Evolutionary conservation across 2,888 invertebrate genomes (phyloP).

Genomic region (Standfussiana lucernea): DNA sequence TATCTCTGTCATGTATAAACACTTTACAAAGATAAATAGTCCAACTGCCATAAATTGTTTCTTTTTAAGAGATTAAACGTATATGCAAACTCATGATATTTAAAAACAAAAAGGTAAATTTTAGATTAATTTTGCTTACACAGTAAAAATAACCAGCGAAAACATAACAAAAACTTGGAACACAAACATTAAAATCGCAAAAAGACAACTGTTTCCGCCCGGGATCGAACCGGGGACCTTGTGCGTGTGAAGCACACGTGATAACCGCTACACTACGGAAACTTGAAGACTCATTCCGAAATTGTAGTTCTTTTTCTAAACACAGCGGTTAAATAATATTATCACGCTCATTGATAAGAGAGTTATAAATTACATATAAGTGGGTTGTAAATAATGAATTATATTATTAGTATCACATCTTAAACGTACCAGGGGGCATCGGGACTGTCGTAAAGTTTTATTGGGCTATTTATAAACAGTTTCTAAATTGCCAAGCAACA

Average conservation of each 20-base stretch:
- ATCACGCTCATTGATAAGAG: conserved; percentile 38
- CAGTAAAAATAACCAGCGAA: no score
- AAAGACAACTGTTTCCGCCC: conserved; percentile 91
- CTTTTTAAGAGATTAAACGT: background rate
- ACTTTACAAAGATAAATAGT: background rate
- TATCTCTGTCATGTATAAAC: background rate
- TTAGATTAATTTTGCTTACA: accelerated
- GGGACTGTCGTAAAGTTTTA: conserved; percentile 35
- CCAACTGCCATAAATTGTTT: background rate
- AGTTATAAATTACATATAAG: conserved; percentile 49
- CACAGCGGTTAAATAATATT: background rate
- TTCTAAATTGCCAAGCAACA: conserved; percentile 30
- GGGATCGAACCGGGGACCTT: conserved; percentile 93
- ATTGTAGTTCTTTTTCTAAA: background rate
- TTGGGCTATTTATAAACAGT: conserved; percentile 34
- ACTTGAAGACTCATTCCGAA: conserved; percentile 67
- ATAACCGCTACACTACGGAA: conserved; percentile 95
- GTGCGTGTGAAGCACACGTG: conserved; percentile 95
- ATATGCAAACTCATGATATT: background rate
- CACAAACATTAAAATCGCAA: conserved; percentile 8
- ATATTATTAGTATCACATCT: conserved; percentile 47
- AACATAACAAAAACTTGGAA: background rate
- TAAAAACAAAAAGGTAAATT: background rate
- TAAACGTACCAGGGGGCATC: conserved; percentile 52
- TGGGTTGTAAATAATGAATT: conserved; percentile 54